Evolutionary conservation across 2,888 invertebrate genomes (phyloP).

Genomic region (Troides oblongomaculatus): DNA sequence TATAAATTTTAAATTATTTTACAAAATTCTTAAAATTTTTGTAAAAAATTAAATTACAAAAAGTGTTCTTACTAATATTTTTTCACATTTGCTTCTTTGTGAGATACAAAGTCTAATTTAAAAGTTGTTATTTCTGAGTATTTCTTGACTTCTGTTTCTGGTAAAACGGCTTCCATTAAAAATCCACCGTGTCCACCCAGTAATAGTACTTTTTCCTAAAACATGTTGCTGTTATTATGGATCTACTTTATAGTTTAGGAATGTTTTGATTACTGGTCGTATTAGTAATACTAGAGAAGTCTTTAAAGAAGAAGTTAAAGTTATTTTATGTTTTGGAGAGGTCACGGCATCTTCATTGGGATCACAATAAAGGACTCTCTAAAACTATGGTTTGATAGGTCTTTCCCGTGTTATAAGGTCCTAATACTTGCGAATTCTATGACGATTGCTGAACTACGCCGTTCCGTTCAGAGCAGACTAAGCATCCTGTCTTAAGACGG

Average conservation of each 20-base stretch:
- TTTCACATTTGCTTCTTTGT: slow-evolving; percentile 62
- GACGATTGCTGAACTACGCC: too few relatives aligned
- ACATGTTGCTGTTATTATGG: slow-evolving; percentile 19
- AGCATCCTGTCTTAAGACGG: too few relatives aligned
- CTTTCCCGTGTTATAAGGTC: too few relatives aligned
- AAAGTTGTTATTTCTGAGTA: slow-evolving; percentile 68
- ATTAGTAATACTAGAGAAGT: too few relatives aligned
- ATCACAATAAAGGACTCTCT: too few relatives aligned
- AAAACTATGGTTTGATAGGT: too few relatives aligned
- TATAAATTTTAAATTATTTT: neutral
- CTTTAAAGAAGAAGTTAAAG: too few relatives aligned
- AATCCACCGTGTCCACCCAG: slow-evolving; percentile 69
- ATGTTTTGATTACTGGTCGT: too few relatives aligned
- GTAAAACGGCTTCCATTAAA: slow-evolving; percentile 65
- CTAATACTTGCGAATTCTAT: too few relatives aligned
- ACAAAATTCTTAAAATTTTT: neutral
- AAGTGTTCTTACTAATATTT: slow-evolving; percentile 63
- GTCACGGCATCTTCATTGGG: too few relatives aligned
- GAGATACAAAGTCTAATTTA: slow-evolving; percentile 60
- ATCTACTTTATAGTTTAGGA: neutral
- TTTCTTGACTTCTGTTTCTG: slow-evolving; percentile 45
- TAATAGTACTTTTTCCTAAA: slow-evolving; percentile 60
- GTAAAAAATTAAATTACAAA: neutral
- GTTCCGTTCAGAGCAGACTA: too few relatives aligned
- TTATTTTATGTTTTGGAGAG: too few relatives aligned